phyloP scores from a whole-genome alignment of 2,888 invertebrate genomes.

The Pseudococcus jackbeardsleyi region DNA sequence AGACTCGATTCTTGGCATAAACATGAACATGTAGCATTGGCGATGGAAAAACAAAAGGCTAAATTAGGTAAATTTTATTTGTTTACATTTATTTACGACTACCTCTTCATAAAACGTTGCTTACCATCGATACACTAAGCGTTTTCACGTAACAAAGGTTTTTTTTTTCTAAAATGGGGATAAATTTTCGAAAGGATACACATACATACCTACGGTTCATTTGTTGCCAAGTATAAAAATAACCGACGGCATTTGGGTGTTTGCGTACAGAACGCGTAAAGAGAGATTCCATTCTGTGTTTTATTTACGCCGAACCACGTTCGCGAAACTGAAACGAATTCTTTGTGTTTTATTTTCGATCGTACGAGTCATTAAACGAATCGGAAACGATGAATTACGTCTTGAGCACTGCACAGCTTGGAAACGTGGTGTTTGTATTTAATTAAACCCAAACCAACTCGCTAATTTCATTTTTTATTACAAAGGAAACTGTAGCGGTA shows the following conservation, averaged over 20 bases:
- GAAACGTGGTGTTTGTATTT: neutral
- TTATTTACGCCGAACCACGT: conserved; percentile 23
- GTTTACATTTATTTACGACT: neutral
- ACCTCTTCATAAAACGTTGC: neutral
- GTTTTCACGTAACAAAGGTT: neutral
- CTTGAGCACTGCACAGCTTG: neutral
- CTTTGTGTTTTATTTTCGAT: conserved; percentile 47
- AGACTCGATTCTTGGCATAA: conserved; percentile 64
- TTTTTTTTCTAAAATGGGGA: neutral
- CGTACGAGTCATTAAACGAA: conserved; percentile 36
- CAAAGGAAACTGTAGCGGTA: conserved; percentile 27
- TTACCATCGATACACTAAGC: neutral
- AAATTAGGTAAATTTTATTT: conserved; percentile 60
- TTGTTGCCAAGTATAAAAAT: conserved; percentile 61
- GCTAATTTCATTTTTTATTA: neutral
- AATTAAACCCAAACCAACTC: conserved; percentile 37
- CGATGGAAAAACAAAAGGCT: conserved; percentile 64
- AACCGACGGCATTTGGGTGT: conserved; percentile 40
- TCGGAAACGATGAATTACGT: conserved; percentile 34
- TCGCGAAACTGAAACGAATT: conserved; percentile 8
- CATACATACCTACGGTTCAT: conserved; percentile 46
- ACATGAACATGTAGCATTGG: conserved; percentile 63
- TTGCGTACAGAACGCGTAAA: neutral
- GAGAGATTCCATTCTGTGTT: conserved; percentile 14
- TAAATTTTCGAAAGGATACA: neutral